A percentile compares a stretch with the other conserved stretches of the same genome.
Evolutionary conservation across 1,140 invertebrate species (phyloP).

Genomic region (Drosophila truncata): DNA sequence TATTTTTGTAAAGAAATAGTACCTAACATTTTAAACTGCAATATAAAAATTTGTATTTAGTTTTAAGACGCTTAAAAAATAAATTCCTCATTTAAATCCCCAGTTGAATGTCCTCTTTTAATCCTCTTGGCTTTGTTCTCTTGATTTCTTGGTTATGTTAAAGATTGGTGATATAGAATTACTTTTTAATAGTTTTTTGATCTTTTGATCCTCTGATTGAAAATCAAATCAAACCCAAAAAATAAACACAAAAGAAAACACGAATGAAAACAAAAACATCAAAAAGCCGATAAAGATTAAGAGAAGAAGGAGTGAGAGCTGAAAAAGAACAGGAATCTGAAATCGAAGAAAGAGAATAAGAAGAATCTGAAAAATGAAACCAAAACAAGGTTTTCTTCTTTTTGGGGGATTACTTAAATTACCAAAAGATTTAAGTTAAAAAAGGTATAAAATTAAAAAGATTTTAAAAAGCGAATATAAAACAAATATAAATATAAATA

Average conservation of each 20-base stretch:
- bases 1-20: too few species aligned
- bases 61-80: too few species aligned
- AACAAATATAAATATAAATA: too few species aligned
- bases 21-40: too few species aligned
- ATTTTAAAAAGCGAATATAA: not conserved
- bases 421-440: not conserved
- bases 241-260: not conserved
- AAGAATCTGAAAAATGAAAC: constrained; percentile 14
- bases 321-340: constrained; percentile 2
- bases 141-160: constrained; percentile 9
- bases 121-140: not conserved
- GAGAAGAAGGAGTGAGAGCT: constrained; percentile 6
- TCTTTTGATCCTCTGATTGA: constrained; percentile 20
- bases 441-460: not conserved
- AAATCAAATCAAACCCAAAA: constrained; percentile 8
- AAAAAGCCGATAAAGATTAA: constrained; percentile 25
- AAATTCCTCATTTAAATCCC: not conserved
- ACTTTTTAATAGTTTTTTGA: constrained; percentile 9
- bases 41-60: too few species aligned
- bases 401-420: not conserved
- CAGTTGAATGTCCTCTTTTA: constrained; percentile 10
- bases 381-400: constrained; percentile 5
- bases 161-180: constrained; percentile 11
- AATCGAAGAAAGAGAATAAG: not conserved
- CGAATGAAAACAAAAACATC: constrained; percentile 15